phyloP scores from a whole-genome alignment of 2,113 vertebrate species.

The Noctilio leporinus region DNA sequence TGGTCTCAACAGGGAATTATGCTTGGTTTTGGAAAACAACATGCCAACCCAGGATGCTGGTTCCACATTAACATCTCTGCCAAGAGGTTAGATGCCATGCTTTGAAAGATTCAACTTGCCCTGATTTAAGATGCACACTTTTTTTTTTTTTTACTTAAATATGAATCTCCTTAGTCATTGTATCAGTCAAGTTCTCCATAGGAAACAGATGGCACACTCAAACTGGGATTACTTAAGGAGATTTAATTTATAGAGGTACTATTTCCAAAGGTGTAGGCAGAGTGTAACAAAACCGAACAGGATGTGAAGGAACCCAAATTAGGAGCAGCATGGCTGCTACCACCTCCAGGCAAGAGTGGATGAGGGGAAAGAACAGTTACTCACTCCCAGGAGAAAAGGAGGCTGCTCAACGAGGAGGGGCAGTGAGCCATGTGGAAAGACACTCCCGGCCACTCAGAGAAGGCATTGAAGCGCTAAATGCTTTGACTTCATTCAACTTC shows the following conservation, averaged over 20 bases:
- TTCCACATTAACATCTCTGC: fast-evolving
- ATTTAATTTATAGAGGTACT: neutral
- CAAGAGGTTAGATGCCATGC: neutral
- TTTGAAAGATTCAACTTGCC: neutral
- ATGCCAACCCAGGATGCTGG: neutral
- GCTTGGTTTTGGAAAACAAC: neutral
- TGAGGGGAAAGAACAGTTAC: neutral
- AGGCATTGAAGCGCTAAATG: fast-evolving
- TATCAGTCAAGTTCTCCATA: neutral
- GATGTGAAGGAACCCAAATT: neutral
- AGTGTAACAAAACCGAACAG: neutral
- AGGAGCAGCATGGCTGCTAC: neutral
- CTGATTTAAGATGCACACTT: neutral
- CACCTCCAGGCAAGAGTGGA: neutral
- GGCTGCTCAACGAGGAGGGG: neutral
- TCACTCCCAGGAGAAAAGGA: neutral
- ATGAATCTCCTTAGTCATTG: neutral
- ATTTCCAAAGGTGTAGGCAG: conserved; percentile 38
- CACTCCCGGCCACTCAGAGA: neutral
- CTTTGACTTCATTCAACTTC: too few relatives aligned
- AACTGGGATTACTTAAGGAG: conserved; percentile 17
- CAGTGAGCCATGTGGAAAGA: neutral
- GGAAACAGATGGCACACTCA: conserved; percentile 23
- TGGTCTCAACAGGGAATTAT: fast-evolving
- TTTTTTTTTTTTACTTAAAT: neutral